These are phyloP conservation scores for Priocnemis perturbator DNA, from an alignment of 2,888 invertebrate species.

Conservation along the genomic window DNA sequence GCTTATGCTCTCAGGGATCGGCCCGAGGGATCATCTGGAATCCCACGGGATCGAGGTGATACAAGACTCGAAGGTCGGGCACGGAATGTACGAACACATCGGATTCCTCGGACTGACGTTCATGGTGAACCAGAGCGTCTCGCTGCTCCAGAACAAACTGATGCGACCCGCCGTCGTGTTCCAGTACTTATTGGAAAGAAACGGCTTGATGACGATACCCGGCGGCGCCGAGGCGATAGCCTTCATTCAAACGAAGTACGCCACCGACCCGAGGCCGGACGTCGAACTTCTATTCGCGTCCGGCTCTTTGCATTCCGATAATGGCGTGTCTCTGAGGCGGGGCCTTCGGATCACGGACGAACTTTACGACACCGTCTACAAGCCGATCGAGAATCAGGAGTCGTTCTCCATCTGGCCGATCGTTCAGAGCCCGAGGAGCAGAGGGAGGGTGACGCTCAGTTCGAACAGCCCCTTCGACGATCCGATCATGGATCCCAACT, in stretches of 20 bases:
- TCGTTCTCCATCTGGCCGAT: constrained; percentile 81
- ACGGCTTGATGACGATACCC: constrained; percentile 71
- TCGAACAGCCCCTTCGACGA: constrained; percentile 83
- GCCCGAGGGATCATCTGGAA: constrained; percentile 79
- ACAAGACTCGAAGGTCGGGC: constrained; percentile 81
- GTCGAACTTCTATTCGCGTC: constrained; percentile 77
- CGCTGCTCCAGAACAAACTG: constrained; percentile 72
- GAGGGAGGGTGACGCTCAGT: constrained; percentile 81
- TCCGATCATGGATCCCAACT: constrained; percentile 88
- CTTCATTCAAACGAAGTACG: constrained; percentile 74
- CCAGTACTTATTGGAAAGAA: constrained; percentile 67
- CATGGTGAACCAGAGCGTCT: constrained; percentile 78
- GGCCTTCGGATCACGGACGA: constrained; percentile 71
- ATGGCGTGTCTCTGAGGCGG: constrained; percentile 70
- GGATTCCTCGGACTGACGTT: constrained; percentile 83
- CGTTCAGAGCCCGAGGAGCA: constrained; percentile 84
- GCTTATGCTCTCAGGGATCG: constrained; percentile 82
- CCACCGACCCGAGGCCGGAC: constrained; percentile 65
- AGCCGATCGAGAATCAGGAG: constrained; percentile 74
- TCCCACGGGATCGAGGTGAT: constrained; percentile 79
- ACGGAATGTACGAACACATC: constrained; percentile 83
- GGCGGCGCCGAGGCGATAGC: constrained; percentile 76
- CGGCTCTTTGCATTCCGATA: constrained; percentile 76
- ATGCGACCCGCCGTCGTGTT: constrained; percentile 64
- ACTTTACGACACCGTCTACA: constrained; percentile 73